Evolutionary conservation across 2,113 vertebrate genomes (phyloP), one percentile per base, ranked within the genome.

Genomic region (Onychostruthus taczanowskii): DNA sequence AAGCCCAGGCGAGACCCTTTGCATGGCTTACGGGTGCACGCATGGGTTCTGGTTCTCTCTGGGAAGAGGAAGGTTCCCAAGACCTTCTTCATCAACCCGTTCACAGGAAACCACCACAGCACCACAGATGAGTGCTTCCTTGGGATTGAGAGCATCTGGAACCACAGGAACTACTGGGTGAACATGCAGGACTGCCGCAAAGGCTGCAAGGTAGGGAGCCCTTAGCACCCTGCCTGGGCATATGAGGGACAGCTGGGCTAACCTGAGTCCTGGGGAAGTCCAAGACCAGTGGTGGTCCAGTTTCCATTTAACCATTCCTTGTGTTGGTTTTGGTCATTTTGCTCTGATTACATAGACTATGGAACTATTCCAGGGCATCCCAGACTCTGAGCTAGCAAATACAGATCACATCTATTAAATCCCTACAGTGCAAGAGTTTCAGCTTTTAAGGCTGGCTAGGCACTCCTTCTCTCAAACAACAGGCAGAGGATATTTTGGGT

Each of bases 121-220:
- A 98, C 98, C 7, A 78, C 18, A 0, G 95, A 98, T 3, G 82
- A 96, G 2, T 72, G 87, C 75, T 99, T 99, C 97, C 98, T 99
- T 86, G 99, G 99, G 37, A 98, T 99, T 0, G 99, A 99, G 97
- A 99, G 98, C 31, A 14, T 98, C 75, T 99, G 99, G 99, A 99
- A 99, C 97, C 97, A 99, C 50, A 96, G 84, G 70, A 99, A 99
- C 97, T 99, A 99, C 96, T 99, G 99, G 97, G 95, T 99, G 90
- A 99, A 99, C 97, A 99, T 99, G 98, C 99, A 99, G 97, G 98
- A 99, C 95, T 99, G 99, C 83, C 82, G 97, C 17, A 96, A 96
- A 0, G 98, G 98, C 97, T 99, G 99, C 89, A 94, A 95, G 96
- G 99, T 99, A 84, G 66, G 0, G 5, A 87, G 56, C 39, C 56